Evolutionary conservation across 2,797 vertebrate genomes (phyloP).

Genomic region (Sebastes iracundus): DNA sequence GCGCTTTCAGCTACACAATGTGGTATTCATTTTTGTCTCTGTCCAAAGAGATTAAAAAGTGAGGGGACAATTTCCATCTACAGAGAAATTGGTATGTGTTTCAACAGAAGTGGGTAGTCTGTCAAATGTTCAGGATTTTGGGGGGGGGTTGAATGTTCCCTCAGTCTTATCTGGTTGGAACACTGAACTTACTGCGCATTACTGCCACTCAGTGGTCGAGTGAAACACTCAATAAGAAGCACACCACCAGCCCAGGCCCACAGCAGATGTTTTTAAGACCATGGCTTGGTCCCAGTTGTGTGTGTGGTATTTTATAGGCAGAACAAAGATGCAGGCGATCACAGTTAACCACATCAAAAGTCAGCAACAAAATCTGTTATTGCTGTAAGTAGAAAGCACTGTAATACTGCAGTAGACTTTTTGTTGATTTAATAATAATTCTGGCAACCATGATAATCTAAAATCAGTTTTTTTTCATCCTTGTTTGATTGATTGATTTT

Average conservation of each 20-base stretch:
- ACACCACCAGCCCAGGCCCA: neutral
- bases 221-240: neutral
- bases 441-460: neutral
- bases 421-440: neutral
- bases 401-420: neutral
- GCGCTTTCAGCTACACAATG: neutral
- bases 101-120: neutral
- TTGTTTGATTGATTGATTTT: neutral
- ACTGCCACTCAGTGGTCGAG: constrained; percentile 37
- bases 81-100: neutral
- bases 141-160: neutral
- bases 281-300: neutral
- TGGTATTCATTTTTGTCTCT: neutral
- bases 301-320: neutral
- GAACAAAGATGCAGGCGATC: neutral
- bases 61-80: neutral
- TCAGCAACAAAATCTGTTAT: neutral
- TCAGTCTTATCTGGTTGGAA: neutral
- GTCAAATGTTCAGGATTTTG: neutral
- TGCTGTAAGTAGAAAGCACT: neutral
- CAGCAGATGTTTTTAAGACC: too few species aligned
- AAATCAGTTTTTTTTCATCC: neutral
- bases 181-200: neutral
- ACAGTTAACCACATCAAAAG: neutral
- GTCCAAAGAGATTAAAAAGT: neutral